A percentile compares a stretch with the other conserved stretches of the same genome.
Evolutionary conservation across 2,888 invertebrate genomes (phyloP).

Genomic region (Lycaena phlaeas): DNA sequence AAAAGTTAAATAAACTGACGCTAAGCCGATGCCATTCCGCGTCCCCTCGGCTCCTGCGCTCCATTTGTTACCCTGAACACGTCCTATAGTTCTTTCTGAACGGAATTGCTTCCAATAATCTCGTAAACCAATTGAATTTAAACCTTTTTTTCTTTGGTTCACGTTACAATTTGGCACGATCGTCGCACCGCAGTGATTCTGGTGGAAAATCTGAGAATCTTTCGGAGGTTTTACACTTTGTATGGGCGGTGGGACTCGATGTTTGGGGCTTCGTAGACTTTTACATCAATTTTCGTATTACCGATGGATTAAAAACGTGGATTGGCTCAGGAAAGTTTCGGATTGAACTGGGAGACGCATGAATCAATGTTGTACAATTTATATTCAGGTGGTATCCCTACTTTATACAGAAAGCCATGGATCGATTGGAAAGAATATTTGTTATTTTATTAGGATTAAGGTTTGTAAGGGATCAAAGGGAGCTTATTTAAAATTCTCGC

Average conservation of each 20-base stretch:
- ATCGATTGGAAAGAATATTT: slow-evolving; percentile 48
- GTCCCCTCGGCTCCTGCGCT: slow-evolving; percentile 33
- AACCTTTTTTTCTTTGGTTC: slow-evolving; percentile 51
- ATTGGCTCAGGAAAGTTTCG: slow-evolving; percentile 56
- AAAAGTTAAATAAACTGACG: slow-evolving; percentile 50
- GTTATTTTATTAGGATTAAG: slow-evolving; percentile 14
- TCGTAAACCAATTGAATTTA: slow-evolving; percentile 49
- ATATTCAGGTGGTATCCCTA: slow-evolving; percentile 53
- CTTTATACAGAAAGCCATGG: slow-evolving; percentile 46
- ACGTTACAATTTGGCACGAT: slow-evolving; percentile 48
- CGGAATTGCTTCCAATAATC: slow-evolving; percentile 65
- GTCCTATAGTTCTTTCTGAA: slow-evolving; percentile 65
- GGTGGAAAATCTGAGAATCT: slow-evolving; percentile 52
- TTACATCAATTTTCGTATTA: slow-evolving; percentile 72
- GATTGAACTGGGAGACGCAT: slow-evolving; percentile 60
- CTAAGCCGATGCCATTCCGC: slow-evolving; percentile 36
- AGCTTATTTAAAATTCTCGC: not conserved
- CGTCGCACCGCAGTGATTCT: slow-evolving; percentile 41
- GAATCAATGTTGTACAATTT: slow-evolving; percentile 66
- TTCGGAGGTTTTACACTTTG: slow-evolving; percentile 44
- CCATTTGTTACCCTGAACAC: slow-evolving; percentile 46
- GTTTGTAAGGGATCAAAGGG: not conserved
- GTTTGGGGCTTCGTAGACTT: slow-evolving; percentile 46
- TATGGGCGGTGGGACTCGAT: slow-evolving; percentile 42
- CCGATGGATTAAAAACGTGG: slow-evolving; percentile 68